Evolutionary conservation across 2,797 vertebrate genomes (phyloP).

Genomic region (Rhinoraja longicauda): DNA sequence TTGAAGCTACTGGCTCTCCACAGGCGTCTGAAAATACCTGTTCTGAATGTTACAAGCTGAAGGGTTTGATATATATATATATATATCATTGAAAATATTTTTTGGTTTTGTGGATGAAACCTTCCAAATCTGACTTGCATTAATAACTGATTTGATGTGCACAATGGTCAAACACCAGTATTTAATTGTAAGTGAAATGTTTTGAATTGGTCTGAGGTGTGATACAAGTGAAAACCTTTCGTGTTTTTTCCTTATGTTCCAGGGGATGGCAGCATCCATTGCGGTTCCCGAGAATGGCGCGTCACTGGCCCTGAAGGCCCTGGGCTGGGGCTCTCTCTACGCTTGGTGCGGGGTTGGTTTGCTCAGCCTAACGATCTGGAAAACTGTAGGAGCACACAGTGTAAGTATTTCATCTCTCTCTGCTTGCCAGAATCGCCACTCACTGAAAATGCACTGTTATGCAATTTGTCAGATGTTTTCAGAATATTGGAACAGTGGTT

Average conservation of each 20-base stretch:
- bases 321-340: constrained; percentile 82
- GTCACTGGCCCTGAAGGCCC: constrained; percentile 74
- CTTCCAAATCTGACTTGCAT: background rate
- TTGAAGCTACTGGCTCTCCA: too few relatives aligned
- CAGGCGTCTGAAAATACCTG: too few relatives aligned
- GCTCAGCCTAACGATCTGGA: constrained; percentile 74
- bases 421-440: background rate
- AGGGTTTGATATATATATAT: background rate
- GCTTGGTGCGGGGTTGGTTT: constrained; percentile 84
- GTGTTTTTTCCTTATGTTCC: constrained; percentile 40
- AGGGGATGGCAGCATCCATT: constrained; percentile 68
- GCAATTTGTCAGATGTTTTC: too few relatives aligned
- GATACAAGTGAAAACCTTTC: background rate
- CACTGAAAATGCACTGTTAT: background rate
- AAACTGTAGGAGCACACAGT: constrained; percentile 74
- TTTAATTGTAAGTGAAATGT: too few relatives aligned
- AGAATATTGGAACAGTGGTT: background rate
- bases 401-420: constrained; percentile 59
- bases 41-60: background rate
- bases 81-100: background rate
- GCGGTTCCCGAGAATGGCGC: constrained; percentile 74
- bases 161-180: too few relatives aligned
- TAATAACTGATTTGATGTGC: background rate
- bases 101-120: background rate
- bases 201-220: background rate